phyloP scores from a whole-genome alignment of 2,797 vertebrate genomes.

The Rhynchonycteris naso region DNA sequence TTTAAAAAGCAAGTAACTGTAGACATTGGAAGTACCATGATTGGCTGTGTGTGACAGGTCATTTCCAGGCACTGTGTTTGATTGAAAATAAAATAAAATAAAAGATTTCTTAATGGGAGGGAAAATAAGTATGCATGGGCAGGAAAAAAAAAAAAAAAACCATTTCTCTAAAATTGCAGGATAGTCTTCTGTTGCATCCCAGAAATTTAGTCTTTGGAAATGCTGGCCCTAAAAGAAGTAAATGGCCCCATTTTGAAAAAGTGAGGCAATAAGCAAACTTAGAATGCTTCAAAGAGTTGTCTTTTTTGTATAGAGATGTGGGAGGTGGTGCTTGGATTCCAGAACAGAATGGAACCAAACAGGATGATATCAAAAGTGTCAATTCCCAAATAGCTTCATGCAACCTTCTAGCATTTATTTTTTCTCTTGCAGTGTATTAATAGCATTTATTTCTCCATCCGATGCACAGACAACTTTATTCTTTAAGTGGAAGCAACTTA shows the following conservation, averaged over 20 bases:
- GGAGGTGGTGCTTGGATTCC: slow-evolving; percentile 40
- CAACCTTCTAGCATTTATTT: slow-evolving; percentile 77
- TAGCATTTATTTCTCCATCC: slow-evolving; percentile 70
- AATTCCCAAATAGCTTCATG: slow-evolving; percentile 68
- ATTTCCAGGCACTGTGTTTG: background rate
- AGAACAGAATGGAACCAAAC: slow-evolving; percentile 71
- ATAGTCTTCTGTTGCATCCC: background rate
- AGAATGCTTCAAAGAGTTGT: slow-evolving; percentile 67
- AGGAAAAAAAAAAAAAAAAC: background rate
- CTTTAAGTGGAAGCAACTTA: slow-evolving; percentile 82
- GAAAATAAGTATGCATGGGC: background rate
- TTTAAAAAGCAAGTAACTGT: background rate
- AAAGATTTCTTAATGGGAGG: slow-evolving; percentile 6
- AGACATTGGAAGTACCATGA: background rate
- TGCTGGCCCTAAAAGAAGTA: background rate
- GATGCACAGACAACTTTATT: slow-evolving; percentile 72
- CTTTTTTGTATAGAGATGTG: background rate
- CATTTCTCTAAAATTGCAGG: background rate
- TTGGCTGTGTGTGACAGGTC: background rate
- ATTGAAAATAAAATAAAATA: background rate
- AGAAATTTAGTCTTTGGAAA: slow-evolving; percentile 49
- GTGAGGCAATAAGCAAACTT: slow-evolving; percentile 50
- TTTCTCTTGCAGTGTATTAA: slow-evolving; percentile 67
- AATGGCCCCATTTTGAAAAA: slow-evolving; percentile 49
- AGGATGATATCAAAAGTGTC: slow-evolving; percentile 67